Evolutionary conservation across 2,113 vertebrate species (phyloP), one percentile per base, ranked within the genome.

Genomic region (Proterorhinus semilunaris): DNA sequence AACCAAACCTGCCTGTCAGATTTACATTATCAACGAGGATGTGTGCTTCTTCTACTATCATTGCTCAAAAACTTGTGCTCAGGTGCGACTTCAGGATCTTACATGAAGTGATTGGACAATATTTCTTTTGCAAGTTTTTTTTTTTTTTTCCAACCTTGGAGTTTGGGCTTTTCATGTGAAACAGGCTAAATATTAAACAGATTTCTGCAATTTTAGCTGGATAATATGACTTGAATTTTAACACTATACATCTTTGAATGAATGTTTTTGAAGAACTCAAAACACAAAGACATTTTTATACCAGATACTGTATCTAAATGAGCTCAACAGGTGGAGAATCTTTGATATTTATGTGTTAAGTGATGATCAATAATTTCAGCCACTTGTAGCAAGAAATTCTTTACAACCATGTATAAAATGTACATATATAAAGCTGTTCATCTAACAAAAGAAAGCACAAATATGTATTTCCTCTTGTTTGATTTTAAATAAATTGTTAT

Each of bases 401-500:
- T 85, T 69, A 82, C 59, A 74, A 81, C 53, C 59, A 65, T 91
- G 87, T 91, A 91, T 79, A 91, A 88, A 88, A 57, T 91, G 90
- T 91, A 92, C 74, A 92, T 90, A 90, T 83, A 79, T 75, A 84
- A 87, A 89, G 77, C 76, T 88, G 83, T 88, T 90, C 80, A 83
- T 79, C 84, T 72, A 87, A 90, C 82, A 87, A 70, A 88, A 91
- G 82, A 92, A 88, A 92, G 92, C 90, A 92, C 91, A 92, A 90
- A 89, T 87, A 85, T 90, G 89, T 92, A 88, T 91, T 89, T 86
- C 88, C 75, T 91, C 91, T 89, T 89, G 82, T 89, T 85, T 78
- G 86, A 83, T 90, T 91, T 90, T 85, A 79, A 92, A 91, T 91
- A 92, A 91, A 90, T 88, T 89, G 85, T 86, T 92, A 90, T 90